These are phyloP conservation scores for Lapara coniferarum DNA, from an alignment of 2,888 invertebrate species.

Conservation along the genomic window DNA sequence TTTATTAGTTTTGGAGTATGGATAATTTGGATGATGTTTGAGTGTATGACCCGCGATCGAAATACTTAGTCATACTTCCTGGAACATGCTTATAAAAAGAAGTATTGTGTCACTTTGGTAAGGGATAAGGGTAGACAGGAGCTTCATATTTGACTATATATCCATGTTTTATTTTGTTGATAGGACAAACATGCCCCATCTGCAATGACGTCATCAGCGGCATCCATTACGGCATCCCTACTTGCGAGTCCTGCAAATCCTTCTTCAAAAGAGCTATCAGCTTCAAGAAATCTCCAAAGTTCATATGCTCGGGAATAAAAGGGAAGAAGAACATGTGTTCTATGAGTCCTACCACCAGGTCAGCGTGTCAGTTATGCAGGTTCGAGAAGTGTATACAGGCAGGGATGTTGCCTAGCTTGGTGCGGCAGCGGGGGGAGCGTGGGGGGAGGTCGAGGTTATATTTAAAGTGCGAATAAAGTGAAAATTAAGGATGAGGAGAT, in stretches of 20 bases:
- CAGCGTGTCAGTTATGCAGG: constrained; percentile 38
- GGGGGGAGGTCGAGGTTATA: constrained; percentile 11
- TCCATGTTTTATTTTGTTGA: not conserved
- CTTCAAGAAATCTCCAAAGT: constrained; percentile 33
- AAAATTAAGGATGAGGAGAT: not conserved
- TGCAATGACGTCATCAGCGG: constrained; percentile 52
- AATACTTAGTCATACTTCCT: too few relatives aligned
- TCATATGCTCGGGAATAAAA: constrained; percentile 31
- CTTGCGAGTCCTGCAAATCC: constrained; percentile 61
- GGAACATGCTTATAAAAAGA: too few relatives aligned
- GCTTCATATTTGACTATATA: too few relatives aligned
- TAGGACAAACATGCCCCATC: constrained; percentile 42
- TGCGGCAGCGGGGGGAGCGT: not conserved
- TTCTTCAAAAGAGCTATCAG: constrained; percentile 56
- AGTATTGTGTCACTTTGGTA: too few relatives aligned
- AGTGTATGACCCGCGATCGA: too few relatives aligned
- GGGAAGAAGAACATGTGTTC: constrained; percentile 32
- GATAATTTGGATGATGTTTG: too few relatives aligned
- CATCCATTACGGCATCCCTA: constrained; percentile 53
- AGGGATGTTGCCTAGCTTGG: constrained; percentile 22
- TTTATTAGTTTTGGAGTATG: too few relatives aligned
- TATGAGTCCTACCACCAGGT: constrained; percentile 33
- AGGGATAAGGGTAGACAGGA: too few relatives aligned
- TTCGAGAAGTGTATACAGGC: constrained; percentile 23
- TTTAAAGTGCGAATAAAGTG: not conserved